Evolutionary conservation across 1,140 invertebrate genomes (phyloP).

Genomic region (Drosophila melanica): DNA sequence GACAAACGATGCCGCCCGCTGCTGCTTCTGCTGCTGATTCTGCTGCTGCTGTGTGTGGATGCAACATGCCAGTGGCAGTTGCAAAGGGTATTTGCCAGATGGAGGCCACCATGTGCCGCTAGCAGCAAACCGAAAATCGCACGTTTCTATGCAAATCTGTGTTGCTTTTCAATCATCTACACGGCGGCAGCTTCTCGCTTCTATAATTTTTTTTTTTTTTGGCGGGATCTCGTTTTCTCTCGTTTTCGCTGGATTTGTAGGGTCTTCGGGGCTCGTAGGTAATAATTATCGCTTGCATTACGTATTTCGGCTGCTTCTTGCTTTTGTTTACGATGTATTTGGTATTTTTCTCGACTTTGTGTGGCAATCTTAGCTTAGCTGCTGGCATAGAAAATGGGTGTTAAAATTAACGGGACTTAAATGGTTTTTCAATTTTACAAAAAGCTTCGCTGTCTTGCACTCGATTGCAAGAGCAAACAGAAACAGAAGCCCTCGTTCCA

Average conservation of each 20-base stretch:
- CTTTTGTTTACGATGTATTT: constrained; percentile 65
- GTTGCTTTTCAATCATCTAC: constrained; percentile 75
- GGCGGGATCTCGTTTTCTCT: constrained; percentile 24
- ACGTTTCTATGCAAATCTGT: constrained; percentile 81
- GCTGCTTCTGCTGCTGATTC: constrained; percentile 1
- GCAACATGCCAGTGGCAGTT: constrained; percentile 46
- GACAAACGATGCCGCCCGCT: constrained; percentile 39
- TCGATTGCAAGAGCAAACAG: constrained; percentile 54
- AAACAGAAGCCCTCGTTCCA: constrained; percentile 52
- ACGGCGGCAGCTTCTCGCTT: constrained; percentile 56
- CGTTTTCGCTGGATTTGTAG: constrained; percentile 8
- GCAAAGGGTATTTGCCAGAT: constrained; percentile 60
- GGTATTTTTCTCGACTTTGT: constrained; percentile 18
- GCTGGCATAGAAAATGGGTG: constrained; percentile 75
- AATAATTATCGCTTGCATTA: constrained; percentile 82
- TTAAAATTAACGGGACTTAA: constrained; percentile 80
- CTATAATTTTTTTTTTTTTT: constrained; percentile 37
- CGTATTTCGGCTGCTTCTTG: constrained; percentile 75
- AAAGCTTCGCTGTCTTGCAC: constrained; percentile 34
- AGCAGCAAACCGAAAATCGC: constrained; percentile 68
- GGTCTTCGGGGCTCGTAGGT: constrained; percentile 59
- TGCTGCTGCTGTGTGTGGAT: constrained; percentile 50
- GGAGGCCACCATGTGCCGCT: constrained; percentile 57
- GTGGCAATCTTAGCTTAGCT: constrained; percentile 66
- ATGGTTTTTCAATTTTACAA: constrained; percentile 78